Base-by-base conservation (phyloP, 2,113 vertebrate species). In the human region DNA sequence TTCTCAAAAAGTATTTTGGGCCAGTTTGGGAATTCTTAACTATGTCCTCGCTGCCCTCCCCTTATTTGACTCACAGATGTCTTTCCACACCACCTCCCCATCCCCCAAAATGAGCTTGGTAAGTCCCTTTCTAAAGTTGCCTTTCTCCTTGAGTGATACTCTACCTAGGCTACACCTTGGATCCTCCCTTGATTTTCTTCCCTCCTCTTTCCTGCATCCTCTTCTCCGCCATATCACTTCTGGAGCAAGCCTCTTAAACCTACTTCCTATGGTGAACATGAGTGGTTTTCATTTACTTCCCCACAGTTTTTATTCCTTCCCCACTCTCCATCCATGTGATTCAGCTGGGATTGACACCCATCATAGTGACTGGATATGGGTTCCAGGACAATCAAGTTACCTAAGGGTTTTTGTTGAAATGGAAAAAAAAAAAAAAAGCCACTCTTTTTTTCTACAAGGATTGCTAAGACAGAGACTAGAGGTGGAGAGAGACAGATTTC, bases 391-490 rank as follows among this genome's bases (percentile, higher is more conserved):
- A 30, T 55, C 48, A 73, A 35, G 61, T n/a, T 91, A 55, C 57
- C 83, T 86, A 68, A 91, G 32, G 40, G 35, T 84, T 93, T 87
- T 59, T 68, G 38, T 73, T 86, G 43, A 89, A 95, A 87, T 81
- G 22, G 22, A 1, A 18, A 10, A 40, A 78, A 18, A 10, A 40
- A 78, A 9, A 81, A 95, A 93, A 93, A 52, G 16, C 3, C 22
- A 35, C n/a, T 94, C 45, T 68, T 14, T 95, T 75, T 95, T 76
- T 48, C 66, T 72, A 6, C 30, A 55, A 83, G 64, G 17, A 23
- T 87, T 89, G 70, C 55, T 75, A 35, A 81, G 9, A 38, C 40
- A 55, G 91, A 68, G 66, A 48, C 27, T 57, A 13, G 59, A 84
- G 66, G 61, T 27, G 8, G 40, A 86, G 13, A 76, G 64, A 91